Conservation (phyloP, 1,140 invertebrate genomes). For the Araneus ventricosus region DNA sequence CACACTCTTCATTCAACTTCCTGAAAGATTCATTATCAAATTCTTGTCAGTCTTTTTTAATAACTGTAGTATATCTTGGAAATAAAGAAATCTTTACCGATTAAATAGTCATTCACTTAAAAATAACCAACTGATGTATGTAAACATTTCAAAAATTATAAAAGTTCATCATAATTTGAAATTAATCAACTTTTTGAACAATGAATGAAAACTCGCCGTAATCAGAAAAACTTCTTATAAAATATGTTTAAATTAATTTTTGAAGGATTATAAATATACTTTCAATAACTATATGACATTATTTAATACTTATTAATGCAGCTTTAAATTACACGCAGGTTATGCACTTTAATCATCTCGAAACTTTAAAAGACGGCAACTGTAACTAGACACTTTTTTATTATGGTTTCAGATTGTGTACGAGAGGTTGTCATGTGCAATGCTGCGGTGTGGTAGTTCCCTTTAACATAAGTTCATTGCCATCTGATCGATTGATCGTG, state of each 20-base stretch:
- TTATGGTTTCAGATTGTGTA: conserved; percentile 45
- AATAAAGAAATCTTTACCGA: background rate
- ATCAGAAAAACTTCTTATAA: background rate
- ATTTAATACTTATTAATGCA: background rate
- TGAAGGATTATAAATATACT: background rate
- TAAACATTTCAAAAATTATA: too few species aligned
- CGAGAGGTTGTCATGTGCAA: conserved; percentile 15
- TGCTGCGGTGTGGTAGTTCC: background rate
- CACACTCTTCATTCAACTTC: background rate
- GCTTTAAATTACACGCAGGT: background rate
- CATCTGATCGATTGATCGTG: conserved; percentile 42
- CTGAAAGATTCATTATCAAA: background rate
- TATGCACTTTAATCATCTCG: background rate
- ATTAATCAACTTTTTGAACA: background rate
- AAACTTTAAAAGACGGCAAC: background rate
- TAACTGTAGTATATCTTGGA: background rate
- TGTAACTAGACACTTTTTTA: background rate
- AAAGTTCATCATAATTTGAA: too few species aligned
- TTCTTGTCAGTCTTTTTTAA: background rate
- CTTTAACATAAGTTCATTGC: conserved; percentile 20
- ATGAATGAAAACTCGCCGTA: background rate
- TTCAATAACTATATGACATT: background rate
- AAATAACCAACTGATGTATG: too few species aligned
- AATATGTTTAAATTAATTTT: background rate
- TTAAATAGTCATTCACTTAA: background rate